Conservation (phyloP, 92 coral and sea anemone species). For the Paramuricea clavata region DNA sequence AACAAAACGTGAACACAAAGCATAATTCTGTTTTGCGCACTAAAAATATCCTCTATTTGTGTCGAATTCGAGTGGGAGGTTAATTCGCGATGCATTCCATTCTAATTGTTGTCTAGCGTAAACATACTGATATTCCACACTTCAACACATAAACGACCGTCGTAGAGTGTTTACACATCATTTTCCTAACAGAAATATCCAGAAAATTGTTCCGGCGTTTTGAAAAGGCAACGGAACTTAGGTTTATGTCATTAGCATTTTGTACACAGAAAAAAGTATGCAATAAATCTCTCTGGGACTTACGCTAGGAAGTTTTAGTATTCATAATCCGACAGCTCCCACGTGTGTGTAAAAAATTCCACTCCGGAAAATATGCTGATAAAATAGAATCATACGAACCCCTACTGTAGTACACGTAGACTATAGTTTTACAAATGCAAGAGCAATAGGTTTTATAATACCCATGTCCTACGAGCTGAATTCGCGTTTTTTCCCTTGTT, state of each 20-base stretch:
- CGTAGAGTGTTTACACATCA: neutral
- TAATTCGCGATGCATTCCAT: neutral
- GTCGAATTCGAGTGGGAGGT: conserved; percentile 16
- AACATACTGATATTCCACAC: conserved; percentile 12
- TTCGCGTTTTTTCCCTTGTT: too few species aligned
- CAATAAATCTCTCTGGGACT: neutral
- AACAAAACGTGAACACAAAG: conserved; percentile 27
- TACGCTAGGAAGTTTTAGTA: conserved; percentile 18
- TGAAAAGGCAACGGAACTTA: conserved; percentile 33
- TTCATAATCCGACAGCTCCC: neutral
- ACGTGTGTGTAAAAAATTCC: conserved; percentile 9
- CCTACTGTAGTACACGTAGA: too few species aligned
- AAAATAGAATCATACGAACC: too few species aligned
- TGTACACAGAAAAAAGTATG: neutral
- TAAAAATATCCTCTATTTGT: conserved; percentile 17
- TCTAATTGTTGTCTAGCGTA: conserved; percentile 1
- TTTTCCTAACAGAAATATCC: neutral
- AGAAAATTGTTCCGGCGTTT: neutral
- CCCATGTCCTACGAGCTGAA: too few species aligned
- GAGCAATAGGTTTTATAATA: too few species aligned
- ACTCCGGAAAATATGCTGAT: neutral
- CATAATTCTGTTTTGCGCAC: conserved; percentile 17
- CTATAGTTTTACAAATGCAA: too few species aligned
- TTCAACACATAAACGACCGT: neutral
- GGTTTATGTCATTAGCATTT: neutral